Evolutionary conservation across 92 coral and sea anemone genomes (phyloP).

Genomic region (Pocillopora meandrina): DNA sequence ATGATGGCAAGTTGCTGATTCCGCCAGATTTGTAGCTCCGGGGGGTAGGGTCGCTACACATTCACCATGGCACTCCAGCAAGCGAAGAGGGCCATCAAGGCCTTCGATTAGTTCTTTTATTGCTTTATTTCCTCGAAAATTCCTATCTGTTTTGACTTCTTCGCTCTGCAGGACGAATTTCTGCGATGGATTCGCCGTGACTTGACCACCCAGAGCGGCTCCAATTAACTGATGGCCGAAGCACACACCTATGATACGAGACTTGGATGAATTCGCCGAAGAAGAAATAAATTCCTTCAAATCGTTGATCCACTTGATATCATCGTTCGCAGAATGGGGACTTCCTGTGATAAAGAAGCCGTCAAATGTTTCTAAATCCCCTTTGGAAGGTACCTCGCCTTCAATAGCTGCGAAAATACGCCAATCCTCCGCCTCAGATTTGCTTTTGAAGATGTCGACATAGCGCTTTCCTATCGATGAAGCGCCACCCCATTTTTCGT

Average conservation of each 20-base stretch:
- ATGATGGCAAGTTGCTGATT: constrained; percentile 64
- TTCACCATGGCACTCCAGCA: constrained; percentile 53
- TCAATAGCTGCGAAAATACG: constrained; percentile 47
- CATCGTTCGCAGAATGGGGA: constrained; percentile 56
- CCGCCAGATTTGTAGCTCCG: constrained; percentile 64
- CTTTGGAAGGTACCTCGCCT: constrained; percentile 57
- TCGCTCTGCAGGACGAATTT: constrained; percentile 57
- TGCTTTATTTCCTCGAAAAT: constrained; percentile 24
- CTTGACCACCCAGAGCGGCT: constrained; percentile 59
- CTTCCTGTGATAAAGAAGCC: constrained; percentile 73
- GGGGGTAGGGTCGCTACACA: constrained; percentile 52
- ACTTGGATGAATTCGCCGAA: constrained; percentile 43
- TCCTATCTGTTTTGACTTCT: constrained; percentile 23
- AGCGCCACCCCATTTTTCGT: constrained; percentile 73
- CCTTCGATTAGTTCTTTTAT: constrained; percentile 13
- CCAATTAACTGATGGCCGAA: constrained; percentile 65
- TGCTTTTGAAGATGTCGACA: constrained; percentile 44
- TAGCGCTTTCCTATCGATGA: constrained; percentile 52
- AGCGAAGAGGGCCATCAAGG: constrained; percentile 9
- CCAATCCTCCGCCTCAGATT: constrained; percentile 47
- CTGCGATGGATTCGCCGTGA: constrained; percentile 50
- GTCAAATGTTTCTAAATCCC: constrained; percentile 53
- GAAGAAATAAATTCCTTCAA: constrained; percentile 48
- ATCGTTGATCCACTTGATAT: constrained; percentile 59
- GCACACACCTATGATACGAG: constrained; percentile 61